Evolutionary conservation across 2,113 vertebrate species (phyloP).

Genomic region (Sinocyclocheilus grahami): DNA sequence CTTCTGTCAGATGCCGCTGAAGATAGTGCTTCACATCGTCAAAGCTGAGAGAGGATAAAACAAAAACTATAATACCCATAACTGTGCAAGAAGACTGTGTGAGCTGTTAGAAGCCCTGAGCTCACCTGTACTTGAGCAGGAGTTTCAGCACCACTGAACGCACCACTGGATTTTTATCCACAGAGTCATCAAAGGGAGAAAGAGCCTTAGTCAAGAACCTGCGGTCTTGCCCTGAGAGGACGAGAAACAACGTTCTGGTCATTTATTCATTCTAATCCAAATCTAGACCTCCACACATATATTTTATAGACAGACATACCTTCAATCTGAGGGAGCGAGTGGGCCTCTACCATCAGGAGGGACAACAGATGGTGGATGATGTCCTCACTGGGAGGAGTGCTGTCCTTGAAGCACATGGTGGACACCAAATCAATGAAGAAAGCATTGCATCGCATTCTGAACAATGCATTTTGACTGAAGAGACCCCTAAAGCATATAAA

Average conservation of each 20-base stretch:
- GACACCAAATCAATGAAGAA: slow-evolving; percentile 94
- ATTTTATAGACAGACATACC: slow-evolving; percentile 51
- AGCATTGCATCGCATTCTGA: slow-evolving; percentile 85
- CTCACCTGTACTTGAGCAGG: slow-evolving; percentile 92
- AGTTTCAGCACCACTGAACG: slow-evolving; percentile 92
- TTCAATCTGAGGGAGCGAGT: slow-evolving; percentile 41
- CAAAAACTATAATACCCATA: background rate
- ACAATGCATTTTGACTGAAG: slow-evolving; percentile 74
- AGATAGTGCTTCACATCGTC: slow-evolving; percentile 81
- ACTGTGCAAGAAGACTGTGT: background rate
- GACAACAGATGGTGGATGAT: slow-evolving; percentile 81
- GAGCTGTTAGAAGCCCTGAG: background rate
- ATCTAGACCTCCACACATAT: background rate
- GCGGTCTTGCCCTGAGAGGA: slow-evolving; percentile 26
- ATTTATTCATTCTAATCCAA: background rate
- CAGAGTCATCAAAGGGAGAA: slow-evolving; percentile 88
- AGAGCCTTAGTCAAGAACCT: slow-evolving; percentile 80
- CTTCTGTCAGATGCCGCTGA: slow-evolving; percentile 78
- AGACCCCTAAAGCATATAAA: slow-evolving; percentile 49
- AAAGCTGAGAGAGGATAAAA: slow-evolving; percentile 75
- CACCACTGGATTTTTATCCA: slow-evolving; percentile 89
- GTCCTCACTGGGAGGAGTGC: slow-evolving; percentile 76
- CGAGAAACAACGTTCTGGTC: background rate
- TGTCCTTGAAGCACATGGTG: slow-evolving; percentile 91
- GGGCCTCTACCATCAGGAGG: slow-evolving; percentile 80